Evolutionary conservation across 2,113 vertebrate species (phyloP).

Genomic region (Crotalus viridis): DNA sequence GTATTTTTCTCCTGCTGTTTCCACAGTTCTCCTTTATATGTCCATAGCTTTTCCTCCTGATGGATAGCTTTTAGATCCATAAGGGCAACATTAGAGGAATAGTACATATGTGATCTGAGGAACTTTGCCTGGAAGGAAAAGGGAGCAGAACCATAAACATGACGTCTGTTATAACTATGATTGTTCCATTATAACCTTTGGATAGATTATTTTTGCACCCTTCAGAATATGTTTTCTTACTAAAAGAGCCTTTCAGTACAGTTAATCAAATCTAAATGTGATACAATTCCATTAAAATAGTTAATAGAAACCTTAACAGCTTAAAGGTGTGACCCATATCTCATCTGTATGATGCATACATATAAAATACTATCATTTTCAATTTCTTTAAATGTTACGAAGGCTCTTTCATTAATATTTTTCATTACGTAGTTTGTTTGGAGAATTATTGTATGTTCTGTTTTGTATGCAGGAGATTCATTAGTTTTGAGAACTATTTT

Average conservation of each 20-base stretch:
- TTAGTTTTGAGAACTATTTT: neutral
- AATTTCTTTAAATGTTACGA: neutral
- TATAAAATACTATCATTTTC: neutral
- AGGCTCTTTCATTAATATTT: neutral
- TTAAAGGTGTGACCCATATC: neutral
- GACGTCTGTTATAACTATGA: neutral
- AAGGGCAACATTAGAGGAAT: neutral
- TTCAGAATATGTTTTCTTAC: neutral
- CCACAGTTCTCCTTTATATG: neutral
- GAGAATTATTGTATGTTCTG: neutral
- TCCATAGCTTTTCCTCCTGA: neutral
- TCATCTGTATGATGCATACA: neutral
- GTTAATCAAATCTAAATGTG: neutral
- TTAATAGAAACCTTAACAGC: neutral
- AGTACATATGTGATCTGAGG: neutral
- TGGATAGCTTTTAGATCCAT: neutral
- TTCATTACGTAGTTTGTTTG: neutral
- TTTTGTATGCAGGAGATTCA: neutral
- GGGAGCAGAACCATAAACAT: neutral
- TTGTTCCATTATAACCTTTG: neutral
- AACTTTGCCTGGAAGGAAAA: neutral
- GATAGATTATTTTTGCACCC: neutral
- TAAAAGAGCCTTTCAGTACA: neutral
- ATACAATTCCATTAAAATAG: slow-evolving; percentile 3
- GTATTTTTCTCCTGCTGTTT: neutral